A percentile compares a stretch with the other conserved stretches of the same genome.
Conservation (phyloP, 2,888 invertebrate species). For the Byasa hedistus region DNA sequence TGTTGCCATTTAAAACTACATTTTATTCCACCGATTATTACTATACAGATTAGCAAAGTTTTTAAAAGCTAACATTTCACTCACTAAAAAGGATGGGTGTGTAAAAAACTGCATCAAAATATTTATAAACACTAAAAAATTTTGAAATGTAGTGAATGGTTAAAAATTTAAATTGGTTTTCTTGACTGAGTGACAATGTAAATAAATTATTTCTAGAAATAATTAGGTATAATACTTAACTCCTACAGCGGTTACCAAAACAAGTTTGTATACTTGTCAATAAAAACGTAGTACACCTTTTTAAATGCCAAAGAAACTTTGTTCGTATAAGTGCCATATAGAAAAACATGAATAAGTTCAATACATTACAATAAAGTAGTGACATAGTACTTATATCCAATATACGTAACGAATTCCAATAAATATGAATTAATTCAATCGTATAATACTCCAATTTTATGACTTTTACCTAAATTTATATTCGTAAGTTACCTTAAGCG, state of each 20-base stretch:
- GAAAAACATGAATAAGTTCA: neutral
- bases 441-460: constrained; percentile 7
- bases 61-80: neutral
- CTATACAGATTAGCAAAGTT: neutral
- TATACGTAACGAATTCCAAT: constrained; percentile 8
- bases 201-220: constrained; percentile 58
- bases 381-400: constrained; percentile 32
- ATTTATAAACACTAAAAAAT: neutral
- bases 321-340: constrained; percentile 21
- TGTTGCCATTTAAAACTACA: constrained; percentile 29
- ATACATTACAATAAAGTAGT: constrained; percentile 1
- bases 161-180: constrained; percentile 35
- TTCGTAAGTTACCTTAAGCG: constrained; percentile 22
- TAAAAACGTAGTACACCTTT: constrained; percentile 13
- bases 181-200: constrained; percentile 63
- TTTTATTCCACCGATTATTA: neutral
- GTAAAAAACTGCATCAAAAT: neutral
- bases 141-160: neutral
- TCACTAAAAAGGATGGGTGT: neutral
- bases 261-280: constrained; percentile 8
- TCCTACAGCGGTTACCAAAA: constrained; percentile 44
- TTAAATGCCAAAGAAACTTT: constrained; percentile 33
- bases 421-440: constrained; percentile 17
- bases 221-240: constrained; percentile 53
- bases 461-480: constrained; percentile 16